These are phyloP conservation scores for Kryptolebias marmoratus DNA, from an alignment of 2,113 vertebrate genomes.

Conservation along the genomic window DNA sequence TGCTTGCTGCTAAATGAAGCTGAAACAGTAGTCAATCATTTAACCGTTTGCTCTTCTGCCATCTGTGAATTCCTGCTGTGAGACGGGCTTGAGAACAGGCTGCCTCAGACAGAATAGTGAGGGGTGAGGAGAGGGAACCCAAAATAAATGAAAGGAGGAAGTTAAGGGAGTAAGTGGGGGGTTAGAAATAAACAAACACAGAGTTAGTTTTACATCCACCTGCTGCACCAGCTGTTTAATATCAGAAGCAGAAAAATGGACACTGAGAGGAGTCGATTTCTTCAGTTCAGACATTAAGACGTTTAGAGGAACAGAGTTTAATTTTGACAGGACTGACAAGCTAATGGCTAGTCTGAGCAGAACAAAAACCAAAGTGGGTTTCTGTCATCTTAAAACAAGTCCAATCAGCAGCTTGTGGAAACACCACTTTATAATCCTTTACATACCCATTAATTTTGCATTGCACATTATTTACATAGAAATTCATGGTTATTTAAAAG, in stretches of 20 bases:
- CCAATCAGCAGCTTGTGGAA: too few relatives aligned
- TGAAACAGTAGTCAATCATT: not conserved
- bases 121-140: slow-evolving; percentile 47
- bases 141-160: slow-evolving; percentile 57
- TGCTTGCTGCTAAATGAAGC: not conserved
- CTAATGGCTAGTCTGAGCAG: too few relatives aligned
- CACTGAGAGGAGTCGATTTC: not conserved
- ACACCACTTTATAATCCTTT: too few relatives aligned
- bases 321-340: too few relatives aligned
- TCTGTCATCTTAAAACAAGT: too few relatives aligned
- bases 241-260: slow-evolving; percentile 14
- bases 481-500: too few relatives aligned
- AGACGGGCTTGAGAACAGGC: slow-evolving; percentile 51
- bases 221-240: slow-evolving; percentile 42
- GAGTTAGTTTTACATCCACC: slow-evolving; percentile 59
- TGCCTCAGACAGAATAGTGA: slow-evolving; percentile 24
- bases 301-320: too few relatives aligned
- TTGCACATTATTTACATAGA: too few relatives aligned
- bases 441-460: too few relatives aligned
- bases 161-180: slow-evolving; percentile 22
- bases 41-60: slow-evolving; percentile 16
- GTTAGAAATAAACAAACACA: slow-evolving; percentile 57
- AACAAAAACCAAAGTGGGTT: too few relatives aligned
- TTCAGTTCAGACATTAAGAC: too few relatives aligned
- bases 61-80: slow-evolving; percentile 57